These are phyloP conservation scores for Aepyceros melampus DNA, from an alignment of 2,113 vertebrate genomes.

Conservation along the genomic window DNA sequence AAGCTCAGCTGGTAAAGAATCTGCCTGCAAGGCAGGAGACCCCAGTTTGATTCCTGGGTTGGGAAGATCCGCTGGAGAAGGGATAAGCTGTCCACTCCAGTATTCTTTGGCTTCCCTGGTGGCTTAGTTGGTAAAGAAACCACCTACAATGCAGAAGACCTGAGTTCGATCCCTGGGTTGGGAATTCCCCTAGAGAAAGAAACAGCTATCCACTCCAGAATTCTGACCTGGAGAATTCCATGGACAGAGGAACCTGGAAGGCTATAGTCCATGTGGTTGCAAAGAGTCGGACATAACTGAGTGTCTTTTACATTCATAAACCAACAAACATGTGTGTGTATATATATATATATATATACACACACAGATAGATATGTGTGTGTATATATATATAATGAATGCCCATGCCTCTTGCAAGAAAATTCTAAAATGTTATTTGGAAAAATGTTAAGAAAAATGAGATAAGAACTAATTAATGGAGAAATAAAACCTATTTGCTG, in stretches of 20 bases:
- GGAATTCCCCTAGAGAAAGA: neutral
- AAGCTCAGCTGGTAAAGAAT: neutral
- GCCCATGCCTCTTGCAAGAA: neutral
- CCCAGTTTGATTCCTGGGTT: neutral
- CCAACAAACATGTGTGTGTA: neutral
- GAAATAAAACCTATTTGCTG: neutral
- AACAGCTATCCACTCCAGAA: neutral
- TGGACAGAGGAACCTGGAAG: neutral
- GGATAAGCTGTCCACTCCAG: neutral
- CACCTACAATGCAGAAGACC: neutral
- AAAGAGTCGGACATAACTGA: neutral
- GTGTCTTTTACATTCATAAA: neutral
- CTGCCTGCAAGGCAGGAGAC: neutral
- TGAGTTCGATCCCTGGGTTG: neutral
- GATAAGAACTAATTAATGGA: neutral
- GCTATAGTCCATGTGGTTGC: neutral
- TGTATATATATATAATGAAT: neutral
- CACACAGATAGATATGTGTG: too few species aligned
- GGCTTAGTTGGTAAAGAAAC: neutral
- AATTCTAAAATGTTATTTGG: neutral
- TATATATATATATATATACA: neutral
- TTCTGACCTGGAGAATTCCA: neutral
- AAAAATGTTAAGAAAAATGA: neutral
- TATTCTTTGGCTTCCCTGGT: neutral
- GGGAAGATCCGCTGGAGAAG: rapidly evolving